Percentiles rank a stretch among this genome's conserved stretches.
Conservation (phyloP, 1,140 invertebrate species). For the Uloborus diversus region DNA sequence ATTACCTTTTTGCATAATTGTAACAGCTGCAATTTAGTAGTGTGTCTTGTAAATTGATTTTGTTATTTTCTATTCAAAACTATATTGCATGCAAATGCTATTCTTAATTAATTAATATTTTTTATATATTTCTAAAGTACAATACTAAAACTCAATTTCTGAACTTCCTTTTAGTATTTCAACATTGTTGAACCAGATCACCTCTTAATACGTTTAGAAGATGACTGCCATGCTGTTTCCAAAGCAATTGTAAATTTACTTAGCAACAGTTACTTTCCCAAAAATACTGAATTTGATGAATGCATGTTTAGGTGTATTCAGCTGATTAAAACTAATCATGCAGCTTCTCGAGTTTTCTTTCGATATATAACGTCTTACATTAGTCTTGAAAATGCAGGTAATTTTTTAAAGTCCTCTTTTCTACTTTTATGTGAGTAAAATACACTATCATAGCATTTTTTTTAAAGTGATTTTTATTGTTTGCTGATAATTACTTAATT, state of each 20-base stretch:
- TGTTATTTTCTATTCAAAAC: not conserved
- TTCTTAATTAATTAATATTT: not conserved
- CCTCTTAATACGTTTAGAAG: constrained; percentile 63
- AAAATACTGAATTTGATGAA: constrained; percentile 56
- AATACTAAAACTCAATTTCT: no score
- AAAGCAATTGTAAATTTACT: constrained; percentile 60
- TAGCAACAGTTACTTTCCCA: constrained; percentile 27
- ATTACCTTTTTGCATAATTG: no score
- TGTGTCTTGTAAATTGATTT: not conserved
- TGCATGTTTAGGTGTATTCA: constrained; percentile 62
- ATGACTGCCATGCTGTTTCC: constrained; percentile 61
- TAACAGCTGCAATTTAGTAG: not conserved
- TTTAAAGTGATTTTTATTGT: no score
- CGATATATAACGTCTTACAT: constrained; percentile 57
- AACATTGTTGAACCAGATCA: constrained; percentile 65
- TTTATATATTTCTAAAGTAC: no score
- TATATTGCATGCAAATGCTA: not conserved
- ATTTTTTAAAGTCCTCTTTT: not conserved
- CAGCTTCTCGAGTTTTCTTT: constrained; percentile 64
- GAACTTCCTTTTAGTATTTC: constrained; percentile 62
- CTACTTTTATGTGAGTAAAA: not conserved
- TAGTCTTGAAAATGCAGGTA: not conserved
- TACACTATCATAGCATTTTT: no score
- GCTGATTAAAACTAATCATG: constrained; percentile 62
- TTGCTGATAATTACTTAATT: not conserved